Percentiles rank a stretch among this genome's conserved stretches.
phyloP scores from a whole-genome alignment of 2,113 vertebrate species.

The Centropristis striata region DNA sequence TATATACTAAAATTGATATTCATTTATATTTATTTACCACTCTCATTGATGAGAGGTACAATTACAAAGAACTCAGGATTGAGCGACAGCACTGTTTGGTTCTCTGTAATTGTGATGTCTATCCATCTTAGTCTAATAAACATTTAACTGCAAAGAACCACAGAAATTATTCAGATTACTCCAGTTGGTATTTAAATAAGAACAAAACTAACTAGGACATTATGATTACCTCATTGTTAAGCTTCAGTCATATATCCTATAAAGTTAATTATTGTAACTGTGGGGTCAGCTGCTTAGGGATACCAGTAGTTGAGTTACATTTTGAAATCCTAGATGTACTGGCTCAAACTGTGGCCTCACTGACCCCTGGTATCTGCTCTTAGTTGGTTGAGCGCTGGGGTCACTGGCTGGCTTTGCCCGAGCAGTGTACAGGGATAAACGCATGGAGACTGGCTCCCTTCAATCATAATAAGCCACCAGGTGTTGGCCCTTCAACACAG shows the following conservation, averaged over 20 bases:
- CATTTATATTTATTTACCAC: background rate
- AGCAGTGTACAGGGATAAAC: background rate
- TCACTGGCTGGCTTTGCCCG: background rate
- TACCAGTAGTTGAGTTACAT: background rate
- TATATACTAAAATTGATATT: background rate
- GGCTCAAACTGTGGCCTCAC: background rate
- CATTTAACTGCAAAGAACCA: constrained; percentile 9
- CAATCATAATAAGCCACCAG: constrained; percentile 1
- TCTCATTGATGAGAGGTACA: background rate
- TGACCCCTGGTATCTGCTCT: background rate
- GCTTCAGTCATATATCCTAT: constrained; percentile 19
- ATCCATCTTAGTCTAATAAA: background rate
- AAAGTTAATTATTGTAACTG: background rate
- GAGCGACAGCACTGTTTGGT: background rate
- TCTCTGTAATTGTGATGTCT: background rate
- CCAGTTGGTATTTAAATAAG: background rate
- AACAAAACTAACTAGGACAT: background rate
- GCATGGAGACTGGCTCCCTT: background rate
- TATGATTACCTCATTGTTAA: background rate
- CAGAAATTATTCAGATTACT: too few species aligned
- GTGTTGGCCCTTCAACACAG: background rate
- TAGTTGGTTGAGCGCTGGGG: background rate
- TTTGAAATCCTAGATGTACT: background rate
- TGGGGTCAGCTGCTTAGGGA: background rate
- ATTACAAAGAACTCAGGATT: background rate